Percentiles rank a stretch among this genome's conserved stretches.
Evolutionary conservation across 2,888 invertebrate species (phyloP).

Genomic region (Heliconius erato): DNA sequence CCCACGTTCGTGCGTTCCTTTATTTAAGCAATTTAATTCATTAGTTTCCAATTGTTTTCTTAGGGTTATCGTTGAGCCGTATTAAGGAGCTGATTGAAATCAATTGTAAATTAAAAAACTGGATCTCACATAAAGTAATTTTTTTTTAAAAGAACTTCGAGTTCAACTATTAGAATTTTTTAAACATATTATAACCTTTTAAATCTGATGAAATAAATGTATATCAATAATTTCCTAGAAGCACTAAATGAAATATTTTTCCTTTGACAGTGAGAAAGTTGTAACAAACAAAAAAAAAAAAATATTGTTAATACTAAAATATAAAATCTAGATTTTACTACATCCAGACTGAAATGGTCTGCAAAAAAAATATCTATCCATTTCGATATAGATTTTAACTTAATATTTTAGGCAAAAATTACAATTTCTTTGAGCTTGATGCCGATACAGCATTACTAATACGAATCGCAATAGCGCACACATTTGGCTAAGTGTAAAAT

Average conservation of each 20-base stretch:
- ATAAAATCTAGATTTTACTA: background rate
- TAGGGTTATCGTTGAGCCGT: conserved; percentile 40
- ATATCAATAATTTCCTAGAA: background rate
- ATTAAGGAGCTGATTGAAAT: conserved; percentile 1
- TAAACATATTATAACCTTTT: background rate
- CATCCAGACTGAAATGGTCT: background rate
- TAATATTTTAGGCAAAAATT: background rate
- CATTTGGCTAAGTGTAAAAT: conserved; percentile 12
- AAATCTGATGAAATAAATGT: background rate
- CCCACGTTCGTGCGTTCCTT: conserved; percentile 63
- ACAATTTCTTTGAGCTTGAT: background rate
- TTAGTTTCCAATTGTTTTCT: conserved; percentile 46
- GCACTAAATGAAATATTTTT: no score
- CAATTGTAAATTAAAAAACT: background rate
- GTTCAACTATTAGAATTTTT: no score
- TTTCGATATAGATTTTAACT: background rate
- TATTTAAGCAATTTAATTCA: conserved; percentile 67
- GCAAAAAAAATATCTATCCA: background rate
- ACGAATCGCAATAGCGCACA: background rate
- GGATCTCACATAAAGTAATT: background rate
- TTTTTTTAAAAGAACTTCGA: background rate
- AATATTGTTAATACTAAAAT: background rate
- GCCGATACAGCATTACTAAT: background rate
- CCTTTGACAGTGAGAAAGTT: no score
- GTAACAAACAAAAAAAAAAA: background rate